Conservation (phyloP, 1,140 invertebrate species). For the Polypedilum vanderplanki region DNA sequence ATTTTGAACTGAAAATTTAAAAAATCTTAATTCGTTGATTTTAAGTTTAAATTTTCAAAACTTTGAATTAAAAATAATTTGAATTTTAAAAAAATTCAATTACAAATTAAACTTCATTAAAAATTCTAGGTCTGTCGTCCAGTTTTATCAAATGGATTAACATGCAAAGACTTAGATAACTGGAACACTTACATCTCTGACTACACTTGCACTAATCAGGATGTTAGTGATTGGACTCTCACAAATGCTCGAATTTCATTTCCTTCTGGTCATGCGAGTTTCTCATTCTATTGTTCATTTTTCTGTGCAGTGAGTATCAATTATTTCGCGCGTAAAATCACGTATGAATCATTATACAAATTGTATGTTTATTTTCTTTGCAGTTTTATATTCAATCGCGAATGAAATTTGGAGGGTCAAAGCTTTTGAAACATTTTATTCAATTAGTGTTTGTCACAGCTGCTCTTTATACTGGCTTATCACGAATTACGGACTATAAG, state of each 20-base stretch:
- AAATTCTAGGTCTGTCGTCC: neutral
- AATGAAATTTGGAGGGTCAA: neutral
- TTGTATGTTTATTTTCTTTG: neutral
- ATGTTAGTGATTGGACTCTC: neutral
- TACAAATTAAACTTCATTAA: neutral
- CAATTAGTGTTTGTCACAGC: neutral
- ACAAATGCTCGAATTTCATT: neutral
- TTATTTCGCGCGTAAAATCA: no score
- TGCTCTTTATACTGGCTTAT: neutral
- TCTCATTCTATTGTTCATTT: neutral
- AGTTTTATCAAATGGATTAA: neutral
- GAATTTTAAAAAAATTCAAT: neutral
- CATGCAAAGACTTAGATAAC: neutral
- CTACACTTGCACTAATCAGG: neutral
- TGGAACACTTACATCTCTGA: neutral
- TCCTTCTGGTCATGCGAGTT: neutral
- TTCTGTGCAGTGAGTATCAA: neutral
- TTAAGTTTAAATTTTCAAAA: neutral
- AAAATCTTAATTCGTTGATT: neutral
- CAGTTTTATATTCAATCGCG: neutral
- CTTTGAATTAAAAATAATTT: neutral
- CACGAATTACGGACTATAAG: neutral
- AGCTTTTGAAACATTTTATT: constrained; percentile 12
- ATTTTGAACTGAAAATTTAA: neutral
- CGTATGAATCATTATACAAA: neutral